Percentiles rank a stretch among this genome's conserved stretches.
Conservation (phyloP, 2,113 vertebrate species). For the Gavialis gangeticus region DNA sequence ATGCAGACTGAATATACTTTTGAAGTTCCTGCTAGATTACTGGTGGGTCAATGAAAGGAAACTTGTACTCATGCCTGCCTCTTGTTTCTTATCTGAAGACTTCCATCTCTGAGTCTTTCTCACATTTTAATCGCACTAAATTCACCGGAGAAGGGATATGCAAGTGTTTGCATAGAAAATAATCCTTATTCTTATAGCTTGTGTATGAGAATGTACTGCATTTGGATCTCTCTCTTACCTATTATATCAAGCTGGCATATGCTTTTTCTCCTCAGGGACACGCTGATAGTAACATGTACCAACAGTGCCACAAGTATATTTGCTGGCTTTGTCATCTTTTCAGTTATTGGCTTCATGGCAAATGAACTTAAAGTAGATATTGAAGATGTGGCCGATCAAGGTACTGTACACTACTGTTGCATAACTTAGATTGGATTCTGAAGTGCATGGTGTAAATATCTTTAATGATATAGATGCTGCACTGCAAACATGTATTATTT, state of each 20-base stretch:
- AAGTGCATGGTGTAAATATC: too few species aligned
- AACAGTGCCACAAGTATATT: conserved; percentile 99
- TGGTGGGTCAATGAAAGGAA: rapidly evolving
- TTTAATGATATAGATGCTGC: not conserved
- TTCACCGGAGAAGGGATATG: rapidly evolving
- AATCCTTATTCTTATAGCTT: rapidly evolving
- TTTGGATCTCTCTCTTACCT: rapidly evolving
- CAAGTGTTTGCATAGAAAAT: not conserved
- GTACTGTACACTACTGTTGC: conserved; percentile 59
- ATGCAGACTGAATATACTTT: not conserved
- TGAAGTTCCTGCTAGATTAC: not conserved
- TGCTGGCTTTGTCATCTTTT: conserved; percentile 99
- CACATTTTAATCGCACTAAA: not conserved
- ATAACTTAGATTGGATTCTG: not conserved
- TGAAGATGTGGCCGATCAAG: conserved; percentile 97
- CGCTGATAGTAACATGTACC: conserved; percentile 94
- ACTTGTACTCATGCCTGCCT: not conserved
- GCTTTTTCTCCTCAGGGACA: conserved; percentile 86
- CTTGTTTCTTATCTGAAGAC: not conserved
- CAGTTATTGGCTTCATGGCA: conserved; percentile 99
- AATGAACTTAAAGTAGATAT: conserved; percentile 97
- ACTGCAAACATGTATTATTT: not conserved
- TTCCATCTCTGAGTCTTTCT: not conserved
- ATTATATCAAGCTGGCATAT: not conserved
- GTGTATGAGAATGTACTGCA: rapidly evolving